Evolutionary conservation across 2,797 vertebrate species (phyloP).

Genomic region (Phoebastria nigripes): DNA sequence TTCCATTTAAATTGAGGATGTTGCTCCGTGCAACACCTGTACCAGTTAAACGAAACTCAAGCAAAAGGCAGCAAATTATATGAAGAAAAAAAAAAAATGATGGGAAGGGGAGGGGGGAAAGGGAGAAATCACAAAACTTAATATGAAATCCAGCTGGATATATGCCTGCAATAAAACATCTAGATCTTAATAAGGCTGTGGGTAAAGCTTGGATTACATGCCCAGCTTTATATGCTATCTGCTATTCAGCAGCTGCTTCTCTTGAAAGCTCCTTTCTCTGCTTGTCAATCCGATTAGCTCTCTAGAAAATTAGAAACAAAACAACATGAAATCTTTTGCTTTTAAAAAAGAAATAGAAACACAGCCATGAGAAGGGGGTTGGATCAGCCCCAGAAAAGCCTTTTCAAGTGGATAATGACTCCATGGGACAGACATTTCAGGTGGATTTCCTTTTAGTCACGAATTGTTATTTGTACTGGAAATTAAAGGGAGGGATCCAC

Average conservation of each 20-base stretch:
- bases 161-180: constrained; percentile 3
- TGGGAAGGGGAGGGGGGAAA: neutral
- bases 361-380: neutral
- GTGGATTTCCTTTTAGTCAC: neutral
- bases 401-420: neutral
- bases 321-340: neutral
- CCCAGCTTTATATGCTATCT: neutral
- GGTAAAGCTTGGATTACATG: neutral
- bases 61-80: neutral
- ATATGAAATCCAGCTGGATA: neutral
- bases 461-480: neutral
- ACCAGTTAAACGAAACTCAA: neutral
- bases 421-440: accelerated
- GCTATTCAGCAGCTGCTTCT: neutral
- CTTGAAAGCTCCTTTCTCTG: neutral
- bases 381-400: neutral
- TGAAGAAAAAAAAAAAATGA: accelerated
- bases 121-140: neutral
- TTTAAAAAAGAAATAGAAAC: neutral
- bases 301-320: neutral
- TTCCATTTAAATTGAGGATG: constrained; percentile 58
- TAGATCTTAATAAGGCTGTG: constrained; percentile 7
- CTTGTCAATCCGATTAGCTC: constrained; percentile 2
- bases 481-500: neutral
- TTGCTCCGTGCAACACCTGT: constrained; percentile 15